A percentile compares a stretch with the other conserved stretches of the same genome.
Evolutionary conservation across 2,888 invertebrate species (phyloP).

Genomic region (Rhaphigaster nebulosa): DNA sequence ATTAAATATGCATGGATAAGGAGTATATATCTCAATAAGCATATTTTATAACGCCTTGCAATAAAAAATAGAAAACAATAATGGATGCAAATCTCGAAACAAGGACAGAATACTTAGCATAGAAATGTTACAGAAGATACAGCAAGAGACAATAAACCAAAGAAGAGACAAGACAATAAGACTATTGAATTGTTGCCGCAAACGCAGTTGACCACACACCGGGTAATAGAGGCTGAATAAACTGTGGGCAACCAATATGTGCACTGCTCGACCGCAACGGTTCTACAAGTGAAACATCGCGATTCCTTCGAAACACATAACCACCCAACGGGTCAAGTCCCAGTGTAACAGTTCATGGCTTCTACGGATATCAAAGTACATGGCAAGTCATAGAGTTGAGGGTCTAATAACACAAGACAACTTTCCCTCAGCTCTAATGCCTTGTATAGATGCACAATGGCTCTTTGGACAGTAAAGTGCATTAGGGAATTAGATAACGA

Average conservation of each 20-base stretch:
- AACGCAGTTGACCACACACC: conserved; percentile 10
- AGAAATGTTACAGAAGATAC: conserved; percentile 13
- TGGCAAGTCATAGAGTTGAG: background rate
- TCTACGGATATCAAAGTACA: background rate
- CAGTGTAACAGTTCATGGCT: background rate
- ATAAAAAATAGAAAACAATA: background rate
- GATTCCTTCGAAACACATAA: conserved; percentile 16
- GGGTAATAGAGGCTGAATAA: conserved; percentile 12
- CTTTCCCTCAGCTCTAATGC: background rate
- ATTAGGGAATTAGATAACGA: background rate
- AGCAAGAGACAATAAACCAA: conserved; percentile 19
- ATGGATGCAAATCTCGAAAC: background rate
- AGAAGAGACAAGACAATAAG: conserved; percentile 46
- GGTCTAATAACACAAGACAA: background rate
- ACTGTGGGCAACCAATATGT: conserved; percentile 37
- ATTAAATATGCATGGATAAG: background rate
- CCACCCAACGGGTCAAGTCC: background rate
- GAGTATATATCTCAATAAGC: background rate
- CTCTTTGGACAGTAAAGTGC: background rate
- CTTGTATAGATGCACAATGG: background rate
- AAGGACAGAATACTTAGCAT: conserved; percentile 18
- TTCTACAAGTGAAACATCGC: background rate
- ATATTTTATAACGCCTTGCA: background rate
- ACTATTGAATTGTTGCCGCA: conserved; percentile 41
- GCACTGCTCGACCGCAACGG: background rate